phyloP scores from a whole-genome alignment of 2,797 vertebrate genomes.

The Acropternis orthonyx region DNA sequence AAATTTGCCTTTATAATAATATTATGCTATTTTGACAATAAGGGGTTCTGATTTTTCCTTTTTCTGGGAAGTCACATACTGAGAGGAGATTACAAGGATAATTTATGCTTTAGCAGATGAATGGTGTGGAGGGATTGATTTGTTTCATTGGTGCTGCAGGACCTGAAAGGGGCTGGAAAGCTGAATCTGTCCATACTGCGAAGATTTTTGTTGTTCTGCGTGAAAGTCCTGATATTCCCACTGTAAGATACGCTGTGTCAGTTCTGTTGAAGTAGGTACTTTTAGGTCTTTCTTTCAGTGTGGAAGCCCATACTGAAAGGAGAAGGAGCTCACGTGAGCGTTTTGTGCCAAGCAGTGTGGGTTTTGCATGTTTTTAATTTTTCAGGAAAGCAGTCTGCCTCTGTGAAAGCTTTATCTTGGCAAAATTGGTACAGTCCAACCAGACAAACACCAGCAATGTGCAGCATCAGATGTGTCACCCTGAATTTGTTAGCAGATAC shows the following conservation, averaged over 20 bases:
- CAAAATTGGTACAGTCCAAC: neutral
- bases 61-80: slow-evolving; percentile 28
- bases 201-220: neutral
- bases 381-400: neutral
- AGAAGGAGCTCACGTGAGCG: neutral
- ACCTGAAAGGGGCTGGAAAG: neutral
- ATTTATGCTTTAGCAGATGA: slow-evolving; percentile 62
- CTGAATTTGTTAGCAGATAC: neutral
- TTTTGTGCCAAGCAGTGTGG: neutral
- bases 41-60: slow-evolving; percentile 1
- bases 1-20: neutral
- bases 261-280: neutral
- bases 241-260: neutral
- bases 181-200: neutral
- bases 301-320: neutral
- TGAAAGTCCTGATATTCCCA: neutral
- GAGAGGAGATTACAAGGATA: slow-evolving; percentile 55
- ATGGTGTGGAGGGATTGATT: neutral
- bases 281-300: slow-evolving; percentile 1
- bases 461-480: neutral
- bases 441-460: neutral
- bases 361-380: slow-evolving; percentile 28
- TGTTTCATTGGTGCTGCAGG: neutral
- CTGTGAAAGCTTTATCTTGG: slow-evolving; percentile 17
- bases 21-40: slow-evolving; percentile 33